Evolutionary conservation across 1,140 invertebrate genomes (phyloP), one percentile per base, ranked within the genome.

Genomic region (Psilanteris sp.): DNA sequence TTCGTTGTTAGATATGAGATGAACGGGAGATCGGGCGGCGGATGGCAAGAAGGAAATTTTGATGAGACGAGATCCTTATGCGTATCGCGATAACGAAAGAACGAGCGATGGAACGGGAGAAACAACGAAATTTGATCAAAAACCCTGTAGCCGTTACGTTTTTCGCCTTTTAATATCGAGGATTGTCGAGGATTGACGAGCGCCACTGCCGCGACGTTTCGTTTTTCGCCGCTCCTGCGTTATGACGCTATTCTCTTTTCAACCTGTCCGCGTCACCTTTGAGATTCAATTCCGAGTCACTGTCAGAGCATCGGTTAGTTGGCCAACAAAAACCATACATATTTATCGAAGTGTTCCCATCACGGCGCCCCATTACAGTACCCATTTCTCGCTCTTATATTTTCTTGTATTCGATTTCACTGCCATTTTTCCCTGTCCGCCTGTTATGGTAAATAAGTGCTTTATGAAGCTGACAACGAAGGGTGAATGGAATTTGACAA

Each of bases 251-350:
- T 70, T 77, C 67, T 26, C 36, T 68, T 48, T 34, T 29, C 27
- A 15, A 32, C 39, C 41, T 64, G 50, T 37, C 46, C 26, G 61
- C 61, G 52, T 76, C 74, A 78, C 79, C 82, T 81, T 85, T 79
- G 78, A 81, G 79, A 78, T 78, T 79, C 79, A 68, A 83, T 79
- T 77, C 32, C 66, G 59, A 66, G 70, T 43, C 54, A 8, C 61
- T 66, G 64, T 57, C 68, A 44, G 66, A 61, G 62, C 52, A 54
- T 59, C 37, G 34, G 46, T 73, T 80, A 71, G 55, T 62, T 64
- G 77, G 54, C 79, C 78, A 84, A 82, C 77, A 41, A 68, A 52
- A 59, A 79, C 64, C 43, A 43, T 57, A 77, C 73, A 66, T 55
- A 62, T 81, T 78, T 78, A 77, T 73, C 74, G 75, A 82, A 74